Evolutionary conservation across 2,888 invertebrate genomes (phyloP), one percentile per base, ranked within the genome.

Genomic region (Ormyrus pomaceus): DNA sequence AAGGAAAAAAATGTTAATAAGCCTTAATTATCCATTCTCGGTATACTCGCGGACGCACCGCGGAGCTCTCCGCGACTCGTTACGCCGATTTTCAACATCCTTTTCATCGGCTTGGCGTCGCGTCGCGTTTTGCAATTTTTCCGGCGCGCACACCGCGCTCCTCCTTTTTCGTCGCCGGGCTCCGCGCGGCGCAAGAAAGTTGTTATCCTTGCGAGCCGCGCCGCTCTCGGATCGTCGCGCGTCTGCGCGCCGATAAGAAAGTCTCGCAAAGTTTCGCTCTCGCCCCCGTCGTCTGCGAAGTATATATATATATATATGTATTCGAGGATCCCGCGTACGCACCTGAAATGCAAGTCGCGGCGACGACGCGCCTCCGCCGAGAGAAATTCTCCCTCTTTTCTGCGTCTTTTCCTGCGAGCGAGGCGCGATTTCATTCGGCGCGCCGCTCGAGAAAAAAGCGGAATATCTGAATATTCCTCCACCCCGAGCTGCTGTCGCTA

Each of bases 181-280:
- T 45, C 56, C n/a, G 46, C 59, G 10, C 45, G 13, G 59, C 71
- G 66, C 73, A 77, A 77, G 77, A 80, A 80, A 80, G 80, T 80
- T 80, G 80, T 80, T 80, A 80, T 80, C 80, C 80, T 80, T 80
- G 80, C 76, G 51, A 53, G 46, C 34, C 62, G 62, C 11, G 62
- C 11, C 46, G 72, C 70, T 56, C 56, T 62, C 55, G 62, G 72
- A 80, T 62, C 55, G 58, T 58, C 66, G 72, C 65, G 19, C 19
- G 55, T 68, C 50, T 59, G 19, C 62, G n/a, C 62, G 19, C 51
- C 71, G 79, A 79, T 79, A 79, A 79, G 76, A 80, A 72, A 72
- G 71, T 80, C 66, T 76, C 75, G 69, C 65, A 56, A 66, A 71
- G 66, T 72, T 59, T 19, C 59, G 45, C 64, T 56, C 65, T 64